Percentiles rank a stretch among this genome's conserved stretches.
phyloP scores from a whole-genome alignment of 2,113 vertebrate genomes.

The Gambusia affinis region DNA sequence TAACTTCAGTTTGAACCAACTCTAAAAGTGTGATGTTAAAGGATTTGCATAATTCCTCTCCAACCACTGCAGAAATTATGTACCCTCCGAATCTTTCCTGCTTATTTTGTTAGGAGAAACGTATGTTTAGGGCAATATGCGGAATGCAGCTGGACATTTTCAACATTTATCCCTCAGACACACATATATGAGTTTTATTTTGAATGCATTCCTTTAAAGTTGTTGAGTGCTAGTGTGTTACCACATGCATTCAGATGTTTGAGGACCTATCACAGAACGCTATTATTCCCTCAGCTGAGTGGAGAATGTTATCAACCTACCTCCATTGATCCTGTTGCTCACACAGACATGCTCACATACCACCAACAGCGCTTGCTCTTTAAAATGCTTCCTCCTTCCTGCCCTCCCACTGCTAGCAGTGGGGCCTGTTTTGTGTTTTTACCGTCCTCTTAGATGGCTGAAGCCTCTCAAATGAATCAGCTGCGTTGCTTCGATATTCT shows the following conservation, averaged over 20 bases:
- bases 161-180: background rate
- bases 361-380: conserved; percentile 22
- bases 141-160: too few species aligned
- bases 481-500: background rate
- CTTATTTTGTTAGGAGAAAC: background rate
- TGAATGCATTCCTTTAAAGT: conserved; percentile 13
- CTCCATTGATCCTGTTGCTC: conserved; percentile 62
- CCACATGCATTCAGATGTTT: conserved; percentile 51
- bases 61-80: background rate
- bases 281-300: conserved; percentile 75
- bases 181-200: conserved; percentile 25
- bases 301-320: conserved; percentile 60
- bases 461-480: background rate
- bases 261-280: conserved; percentile 59
- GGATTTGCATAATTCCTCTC: background rate
- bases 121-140: background rate
- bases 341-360: background rate
- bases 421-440: background rate
- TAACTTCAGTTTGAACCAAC: background rate
- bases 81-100: background rate
- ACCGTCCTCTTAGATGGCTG: background rate
- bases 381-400: conserved; percentile 20
- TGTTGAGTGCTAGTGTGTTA: conserved; percentile 13
- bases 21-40: background rate
- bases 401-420: conserved; percentile 5